Percentiles rank a stretch among this genome's conserved stretches.
Evolutionary conservation across 2,113 vertebrate species (phyloP).

Genomic region (Brachyhypopomus gauderio): DNA sequence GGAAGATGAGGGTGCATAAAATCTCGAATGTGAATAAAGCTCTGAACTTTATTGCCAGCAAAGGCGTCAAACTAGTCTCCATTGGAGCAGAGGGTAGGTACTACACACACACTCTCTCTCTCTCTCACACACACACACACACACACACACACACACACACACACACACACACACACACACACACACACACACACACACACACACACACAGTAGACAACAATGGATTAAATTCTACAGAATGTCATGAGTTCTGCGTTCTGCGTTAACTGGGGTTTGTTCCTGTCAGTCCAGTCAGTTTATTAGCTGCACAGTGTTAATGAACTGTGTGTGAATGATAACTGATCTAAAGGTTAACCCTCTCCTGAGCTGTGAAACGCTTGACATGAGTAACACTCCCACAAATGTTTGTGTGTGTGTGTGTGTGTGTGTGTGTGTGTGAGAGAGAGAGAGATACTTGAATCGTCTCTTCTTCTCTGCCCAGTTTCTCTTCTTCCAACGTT

Average conservation of each 20-base stretch:
- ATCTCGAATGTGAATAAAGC: conserved; percentile 99
- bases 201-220: background rate
- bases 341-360: background rate
- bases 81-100: conserved; percentile 95
- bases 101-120: background rate
- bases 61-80: conserved; percentile 97
- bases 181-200: background rate
- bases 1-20: conserved; percentile 98
- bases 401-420: background rate
- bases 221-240: conserved; percentile 31
- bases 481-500: background rate
- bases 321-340: conserved; percentile 17
- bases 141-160: background rate
- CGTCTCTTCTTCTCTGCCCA: background rate
- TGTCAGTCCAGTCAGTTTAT: background rate
- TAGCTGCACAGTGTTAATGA: background rate
- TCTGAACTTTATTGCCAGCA: conserved; percentile 92
- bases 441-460: background rate
- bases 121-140: background rate
- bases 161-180: background rate
- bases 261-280: conserved; percentile 7
- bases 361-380: background rate
- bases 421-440: background rate
- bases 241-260: conserved; percentile 35
- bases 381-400: background rate